Evolutionary conservation across 2,113 vertebrate genomes (phyloP), one percentile per base, ranked within the genome.

Genomic region (Carassius carassius): DNA sequence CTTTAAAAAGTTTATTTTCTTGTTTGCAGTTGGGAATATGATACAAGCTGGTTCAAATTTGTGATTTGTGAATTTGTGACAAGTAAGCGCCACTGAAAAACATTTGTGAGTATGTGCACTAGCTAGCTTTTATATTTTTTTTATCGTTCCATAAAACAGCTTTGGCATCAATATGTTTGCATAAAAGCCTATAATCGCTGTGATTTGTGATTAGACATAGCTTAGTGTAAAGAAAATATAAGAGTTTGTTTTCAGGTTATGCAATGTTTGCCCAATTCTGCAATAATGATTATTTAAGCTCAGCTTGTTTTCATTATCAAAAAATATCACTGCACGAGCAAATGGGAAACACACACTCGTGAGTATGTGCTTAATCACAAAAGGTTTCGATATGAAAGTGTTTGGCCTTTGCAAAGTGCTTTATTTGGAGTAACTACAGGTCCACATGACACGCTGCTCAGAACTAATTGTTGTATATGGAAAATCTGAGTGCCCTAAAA

Each of bases 401-500:
- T 44, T 83, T 84, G 58, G 79, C 63, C 32, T 65, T 81, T 81
- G n/a, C 65, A 19, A 32, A 60, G 29, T 16, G 58, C 62, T 32
- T 78, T 16, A 58, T 29, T 47, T 73, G n/a, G 12, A n/a, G 25
- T 82, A 82, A 77, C 60, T 23, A 82, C 84, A 79, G 67, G 80
- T 56, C 60, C 49, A 3, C 54, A 41, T 69, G 69, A 87, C 69
- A 12, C 16, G 0, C 23, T 81, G 69, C 62, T 32, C 51, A 82
- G 5, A 44, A 75, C 25, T 69, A 65, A n/a, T 85, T 60, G 60
- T 76, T 56, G 70, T 51, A 49, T 75, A 67, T 79, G 80, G 84
- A 87, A 87, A 85, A 85, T 83, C 65, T 32, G 79, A 62, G 32
- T 63, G 79, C 69, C 58, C 58, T 85, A 82, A 85, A 85, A 85